These are phyloP conservation scores for Nymphalis io DNA, from an alignment of 1,140 invertebrate species.

Conservation along the genomic window DNA sequence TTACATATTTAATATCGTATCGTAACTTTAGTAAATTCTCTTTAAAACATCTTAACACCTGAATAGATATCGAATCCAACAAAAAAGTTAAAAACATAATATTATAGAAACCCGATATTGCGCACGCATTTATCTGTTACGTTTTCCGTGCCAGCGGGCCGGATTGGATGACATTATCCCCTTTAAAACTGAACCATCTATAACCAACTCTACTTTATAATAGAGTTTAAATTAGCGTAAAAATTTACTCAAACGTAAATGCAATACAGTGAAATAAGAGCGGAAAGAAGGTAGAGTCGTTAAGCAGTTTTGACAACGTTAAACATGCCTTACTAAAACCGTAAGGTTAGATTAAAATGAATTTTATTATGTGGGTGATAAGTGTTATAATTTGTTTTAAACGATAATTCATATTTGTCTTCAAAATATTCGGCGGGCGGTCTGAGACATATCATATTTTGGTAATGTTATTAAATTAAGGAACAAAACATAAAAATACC, in stretches of 20 bases:
- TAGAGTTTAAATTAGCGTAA: slow-evolving; percentile 42
- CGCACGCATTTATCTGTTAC: slow-evolving; percentile 71
- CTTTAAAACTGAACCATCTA: slow-evolving; percentile 11
- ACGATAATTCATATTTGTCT: neutral
- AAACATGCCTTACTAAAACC: neutral
- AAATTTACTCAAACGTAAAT: slow-evolving; percentile 36
- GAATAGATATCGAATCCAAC: slow-evolving; percentile 29
- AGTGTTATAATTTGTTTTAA: neutral
- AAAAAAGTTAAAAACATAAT: slow-evolving; percentile 21
- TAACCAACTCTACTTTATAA: slow-evolving; percentile 37
- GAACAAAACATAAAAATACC: neutral
- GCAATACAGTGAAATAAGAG: slow-evolving; percentile 61
- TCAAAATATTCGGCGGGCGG: slow-evolving; percentile 8
- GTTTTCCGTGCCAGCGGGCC: slow-evolving; percentile 61
- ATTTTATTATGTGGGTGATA: neutral
- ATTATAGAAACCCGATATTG: slow-evolving; percentile 63
- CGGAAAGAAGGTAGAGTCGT: slow-evolving; percentile 48
- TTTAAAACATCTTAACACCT: slow-evolving; percentile 34
- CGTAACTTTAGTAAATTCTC: slow-evolving; percentile 18
- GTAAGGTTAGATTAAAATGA: neutral
- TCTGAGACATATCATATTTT: slow-evolving; percentile 20
- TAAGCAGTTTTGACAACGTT: slow-evolving; percentile 44
- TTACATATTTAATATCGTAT: slow-evolving; percentile 11
- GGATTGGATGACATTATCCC: slow-evolving; percentile 65
- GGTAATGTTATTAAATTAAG: neutral